A percentile compares a stretch with the other conserved stretches of the same genome.
Conservation (phyloP, 2,113 vertebrate genomes). For the Burhinus bistriatus region DNA sequence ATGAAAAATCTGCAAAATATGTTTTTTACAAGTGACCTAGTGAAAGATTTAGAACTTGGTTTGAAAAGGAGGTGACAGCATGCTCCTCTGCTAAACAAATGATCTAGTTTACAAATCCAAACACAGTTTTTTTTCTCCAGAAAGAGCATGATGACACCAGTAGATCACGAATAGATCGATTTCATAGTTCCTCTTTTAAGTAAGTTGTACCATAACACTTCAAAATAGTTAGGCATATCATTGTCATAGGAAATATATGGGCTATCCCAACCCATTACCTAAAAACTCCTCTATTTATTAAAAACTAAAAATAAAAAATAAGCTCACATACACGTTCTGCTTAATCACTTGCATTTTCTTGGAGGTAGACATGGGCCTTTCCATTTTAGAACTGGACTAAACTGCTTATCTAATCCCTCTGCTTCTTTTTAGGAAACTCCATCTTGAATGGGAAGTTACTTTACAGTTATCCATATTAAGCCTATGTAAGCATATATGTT, state of each 20-base stretch:
- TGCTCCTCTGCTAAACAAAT: not conserved
- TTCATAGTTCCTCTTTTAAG: not conserved
- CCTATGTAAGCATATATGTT: not conserved
- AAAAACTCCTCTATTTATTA: not conserved
- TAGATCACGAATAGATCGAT: not conserved
- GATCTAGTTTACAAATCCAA: not conserved
- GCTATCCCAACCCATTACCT: not conserved
- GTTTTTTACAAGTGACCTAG: not conserved
- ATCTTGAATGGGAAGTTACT: not conserved
- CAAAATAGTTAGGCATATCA: not conserved
- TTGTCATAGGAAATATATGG: not conserved
- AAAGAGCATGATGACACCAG: not conserved
- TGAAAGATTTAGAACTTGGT: not conserved
- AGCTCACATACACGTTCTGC: not conserved
- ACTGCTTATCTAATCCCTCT: not conserved
- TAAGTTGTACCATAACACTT: not conserved
- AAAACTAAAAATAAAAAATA: not conserved
- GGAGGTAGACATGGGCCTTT: not conserved
- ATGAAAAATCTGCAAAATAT: not conserved
- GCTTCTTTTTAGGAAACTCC: not conserved
- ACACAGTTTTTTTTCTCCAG: not conserved
- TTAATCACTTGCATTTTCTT: not conserved
- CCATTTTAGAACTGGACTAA: not conserved
- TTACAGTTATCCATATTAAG: not conserved
- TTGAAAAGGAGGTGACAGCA: not conserved